Evolutionary conservation across 2,888 invertebrate genomes (phyloP), one percentile per base, ranked within the genome.

Genomic region (Thumatha senex): DNA sequence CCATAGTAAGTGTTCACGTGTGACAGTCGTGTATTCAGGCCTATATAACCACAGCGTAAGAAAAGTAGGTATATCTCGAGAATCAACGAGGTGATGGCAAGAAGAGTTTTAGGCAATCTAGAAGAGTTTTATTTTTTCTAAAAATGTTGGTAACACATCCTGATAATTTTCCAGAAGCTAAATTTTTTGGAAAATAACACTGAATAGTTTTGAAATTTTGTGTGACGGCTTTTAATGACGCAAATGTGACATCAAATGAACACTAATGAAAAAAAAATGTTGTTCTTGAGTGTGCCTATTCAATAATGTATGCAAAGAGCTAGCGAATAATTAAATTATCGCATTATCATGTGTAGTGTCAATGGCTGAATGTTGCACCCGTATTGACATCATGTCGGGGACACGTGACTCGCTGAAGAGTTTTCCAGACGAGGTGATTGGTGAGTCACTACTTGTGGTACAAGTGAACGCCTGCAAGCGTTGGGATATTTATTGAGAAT

Each of bases 361-460:
- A 65, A 69, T 65, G 67, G 61, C 58, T 67, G 56, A 68, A 66
- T 51, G 71, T 46, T 59, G 68, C 62, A 66, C 59, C 57, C 70
- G 70, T 65, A 65, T 52, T 69, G 68, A 73, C 78, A 78, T 78
- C 83, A 82, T 62, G 63, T 40, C 58, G 34, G 45, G 45, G 57
- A 74, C 81, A 83, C 78, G 81, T 84, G 85, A 73, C 61, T 58
- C 54, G 57, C 67, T 75, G 73, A 79, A 83, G 83, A 87, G 84
- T 85, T 86, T 86, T 86, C 86, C 85, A 80, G 70, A 65, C 75
- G 64, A 66, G 66, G 30, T 35, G 69, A 48, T 60, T 46, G 55
- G 71, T 86, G 86, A 84, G 60, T 87, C 86, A 86, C 61, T 46
- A 44, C 48, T 60, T 56, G 43, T 66, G 67, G 73, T 66, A 7